Conservation (phyloP, 2,888 invertebrate species). For the Cephus pygmeus region DNA sequence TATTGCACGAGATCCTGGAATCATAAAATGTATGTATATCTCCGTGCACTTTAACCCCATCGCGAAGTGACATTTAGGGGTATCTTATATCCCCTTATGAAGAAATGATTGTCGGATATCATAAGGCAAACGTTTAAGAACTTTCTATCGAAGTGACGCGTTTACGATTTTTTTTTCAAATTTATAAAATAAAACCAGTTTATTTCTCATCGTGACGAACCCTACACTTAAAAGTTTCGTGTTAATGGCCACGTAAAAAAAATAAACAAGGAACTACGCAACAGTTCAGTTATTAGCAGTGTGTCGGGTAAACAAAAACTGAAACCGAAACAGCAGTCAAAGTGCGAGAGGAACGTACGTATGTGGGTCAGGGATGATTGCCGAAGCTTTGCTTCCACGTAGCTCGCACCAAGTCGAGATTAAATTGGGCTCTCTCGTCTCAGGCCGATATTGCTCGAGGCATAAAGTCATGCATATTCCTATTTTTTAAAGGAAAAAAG, state of each 20-base stretch:
- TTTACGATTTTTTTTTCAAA: not conserved
- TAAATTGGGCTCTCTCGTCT: constrained; percentile 11
- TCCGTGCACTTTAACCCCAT: not conserved
- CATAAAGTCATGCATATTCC: not conserved
- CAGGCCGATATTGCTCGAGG: not conserved
- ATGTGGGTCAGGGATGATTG: constrained; percentile 21
- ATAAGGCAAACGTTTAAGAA: too few relatives aligned
- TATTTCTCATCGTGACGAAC: not conserved
- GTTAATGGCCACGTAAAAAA: not conserved
- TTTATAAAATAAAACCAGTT: not conserved
- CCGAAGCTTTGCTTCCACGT: constrained; percentile 16
- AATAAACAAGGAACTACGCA: not conserved
- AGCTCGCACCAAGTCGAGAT: constrained; percentile 15
- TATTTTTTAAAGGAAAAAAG: too few relatives aligned
- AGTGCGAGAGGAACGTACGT: constrained; percentile 9
- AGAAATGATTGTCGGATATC: not conserved
- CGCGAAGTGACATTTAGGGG: not conserved
- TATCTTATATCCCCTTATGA: not conserved
- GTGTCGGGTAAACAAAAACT: not conserved
- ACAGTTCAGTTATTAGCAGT: not conserved
- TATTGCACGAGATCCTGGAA: not conserved
- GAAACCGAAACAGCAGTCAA: constrained; percentile 4
- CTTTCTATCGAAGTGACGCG: not conserved
- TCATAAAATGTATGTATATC: not conserved
- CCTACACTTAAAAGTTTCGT: not conserved